Evolutionary conservation across 2,888 invertebrate species (phyloP), one percentile per base, ranked within the genome.

Genomic region (Leucophenga maculata): DNA sequence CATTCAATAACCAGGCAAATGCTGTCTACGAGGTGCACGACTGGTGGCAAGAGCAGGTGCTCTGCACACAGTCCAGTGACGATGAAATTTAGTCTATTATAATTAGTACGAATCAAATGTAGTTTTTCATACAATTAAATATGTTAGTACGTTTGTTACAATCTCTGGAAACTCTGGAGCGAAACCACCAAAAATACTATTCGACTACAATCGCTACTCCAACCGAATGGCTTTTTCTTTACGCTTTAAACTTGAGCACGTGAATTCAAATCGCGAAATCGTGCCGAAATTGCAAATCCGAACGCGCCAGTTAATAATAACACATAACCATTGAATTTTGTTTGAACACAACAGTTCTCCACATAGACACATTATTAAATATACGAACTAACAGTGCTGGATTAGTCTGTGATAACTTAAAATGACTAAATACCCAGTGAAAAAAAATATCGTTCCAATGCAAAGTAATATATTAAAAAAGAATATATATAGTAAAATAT

Each of bases 1-100:
- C 87, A 0, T 86, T 87, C 50, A 88, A 86, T 68, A 88, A 86
- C 74, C 88, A 88, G 77, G 85, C 86, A 1, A 89, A 87, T 73
- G 83, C 85, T 1, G 91, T 94, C 78, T 91, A 92, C 78, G 95
- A 95, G 88, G 94, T 95, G 69, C 92, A 92, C 80, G 93, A 94
- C 81, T 96, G 96, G 96, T 96, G 95, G 96, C 92, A 92, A 81
- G 93, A 94, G 80, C 95, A 94, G 85, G 90, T 95, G 48, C 90
- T 91, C 46, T 92, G 92, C 80, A 90, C 90, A 20, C 92, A 92
- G 60, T 90, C 91, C 68, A 92, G 92, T 73, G 92, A 92, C 71
- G 92, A 92, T 68, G 92, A 93, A 74, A 69, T 79, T n/a, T 85
- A 82, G 65, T 66, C 31, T 18, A 50, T 39, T 39, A 39, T 8